Base-by-base conservation (phyloP, 2,797 vertebrate genomes). In the Sebastes elongatus region DNA sequence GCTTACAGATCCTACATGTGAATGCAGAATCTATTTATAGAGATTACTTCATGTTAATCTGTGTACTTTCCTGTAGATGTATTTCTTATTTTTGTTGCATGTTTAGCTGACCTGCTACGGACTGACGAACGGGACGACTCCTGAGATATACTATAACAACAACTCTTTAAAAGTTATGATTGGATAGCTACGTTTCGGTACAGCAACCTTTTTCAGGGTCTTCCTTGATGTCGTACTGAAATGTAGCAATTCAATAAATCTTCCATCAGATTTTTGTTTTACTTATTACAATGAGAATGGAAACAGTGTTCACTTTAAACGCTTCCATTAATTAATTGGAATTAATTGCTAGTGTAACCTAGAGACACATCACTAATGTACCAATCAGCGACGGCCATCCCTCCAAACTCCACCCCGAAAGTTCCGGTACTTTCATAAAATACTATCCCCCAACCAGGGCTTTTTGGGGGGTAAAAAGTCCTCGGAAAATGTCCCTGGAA, bases 1-100 rank as follows among this genome's bases (percentile, higher is more conserved):
- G 46, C 46, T 0, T 49, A 46, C 16, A 46, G 0, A 46, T 46
- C 0, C 16, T 46, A 49, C 0, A 8, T 20, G 42, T 46, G 18
- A 49, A 49, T 49, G 0, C 18, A 49, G 16, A 49, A 49, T 49
- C 7, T 20, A 20, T 49, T 49, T 49, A 49, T 49, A 49, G 46
- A 49, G 16, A 49, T 49, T 1, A 49, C 46, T 49, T 49, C 46
- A 49, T 20, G 18, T 49, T 49, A 28, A 61, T 30, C 20, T 52
- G 13, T 38, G 16, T 30, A 18, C 57, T 32, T 49, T 13, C 11
- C 52, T 69, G 49, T 56, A 18, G 66, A 55, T n/a, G 22, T 33
- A 53, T 52, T 49, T 68, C 25, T 68, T 14, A 56, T 2, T 69
- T 32, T 53, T 42, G 13, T n/a, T 38, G 46, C 42, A 49, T 67